Conservation (phyloP, 2,888 invertebrate species). For the Pachliopta kotzebuea region DNA sequence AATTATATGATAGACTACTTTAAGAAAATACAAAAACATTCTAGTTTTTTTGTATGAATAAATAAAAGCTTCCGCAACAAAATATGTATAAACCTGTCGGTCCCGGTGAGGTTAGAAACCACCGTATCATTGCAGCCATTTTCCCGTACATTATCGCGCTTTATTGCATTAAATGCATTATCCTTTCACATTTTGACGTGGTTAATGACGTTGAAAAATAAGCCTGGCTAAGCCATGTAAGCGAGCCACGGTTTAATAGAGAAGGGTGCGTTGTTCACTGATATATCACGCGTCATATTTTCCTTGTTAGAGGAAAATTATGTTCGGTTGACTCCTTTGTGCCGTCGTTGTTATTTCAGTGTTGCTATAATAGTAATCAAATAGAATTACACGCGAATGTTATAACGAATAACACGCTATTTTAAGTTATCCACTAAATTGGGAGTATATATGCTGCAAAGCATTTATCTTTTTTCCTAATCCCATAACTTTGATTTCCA, state of each 20-base stretch:
- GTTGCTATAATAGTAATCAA: not conserved
- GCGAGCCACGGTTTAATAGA: slow-evolving; percentile 42
- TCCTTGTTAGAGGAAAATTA: slow-evolving; percentile 38
- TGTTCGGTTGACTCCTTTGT: slow-evolving; percentile 30
- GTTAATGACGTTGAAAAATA: slow-evolving; percentile 63
- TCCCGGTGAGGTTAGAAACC: slow-evolving; percentile 2
- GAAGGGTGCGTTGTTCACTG: slow-evolving; percentile 42
- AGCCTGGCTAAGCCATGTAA: slow-evolving; percentile 44
- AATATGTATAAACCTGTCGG: not conserved
- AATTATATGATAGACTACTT: no score
- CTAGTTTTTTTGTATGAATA: no score
- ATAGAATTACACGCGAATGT: no score
- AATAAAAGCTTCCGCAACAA: no score
- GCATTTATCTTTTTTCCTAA: no score
- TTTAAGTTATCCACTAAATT: no score
- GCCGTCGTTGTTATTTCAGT: not conserved
- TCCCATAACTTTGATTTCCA: no score
- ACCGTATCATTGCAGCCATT: slow-evolving; percentile 34
- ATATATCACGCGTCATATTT: slow-evolving; percentile 49
- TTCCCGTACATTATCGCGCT: slow-evolving; percentile 43
- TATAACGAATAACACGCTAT: no score
- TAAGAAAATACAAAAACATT: no score
- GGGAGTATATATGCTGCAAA: no score
- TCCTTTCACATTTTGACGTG: slow-evolving; percentile 48
- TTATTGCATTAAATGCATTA: slow-evolving; percentile 50